Evolutionary conservation across 2,113 vertebrate genomes (phyloP).

Genomic region (Petroica traversi): DNA sequence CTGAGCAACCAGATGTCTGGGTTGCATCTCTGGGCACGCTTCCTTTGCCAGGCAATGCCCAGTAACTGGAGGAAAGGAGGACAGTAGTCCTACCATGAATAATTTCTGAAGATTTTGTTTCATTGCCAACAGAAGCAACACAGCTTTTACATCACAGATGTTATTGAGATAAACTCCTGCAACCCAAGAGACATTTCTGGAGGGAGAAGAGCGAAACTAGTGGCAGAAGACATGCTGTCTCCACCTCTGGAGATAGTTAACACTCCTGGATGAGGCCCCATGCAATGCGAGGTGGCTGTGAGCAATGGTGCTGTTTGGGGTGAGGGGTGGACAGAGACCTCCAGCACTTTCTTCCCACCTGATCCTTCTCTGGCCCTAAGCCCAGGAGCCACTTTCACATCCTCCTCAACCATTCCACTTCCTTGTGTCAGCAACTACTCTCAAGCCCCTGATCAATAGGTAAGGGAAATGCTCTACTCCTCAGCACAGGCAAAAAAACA

Average conservation of each 20-base stretch:
- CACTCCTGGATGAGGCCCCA: neutral
- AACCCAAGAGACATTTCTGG: neutral
- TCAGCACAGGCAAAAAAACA: neutral
- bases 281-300: accelerated
- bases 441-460: neutral
- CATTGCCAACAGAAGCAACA: neutral
- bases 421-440: neutral
- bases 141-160: neutral
- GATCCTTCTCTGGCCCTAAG: neutral
- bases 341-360: neutral
- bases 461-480: neutral
- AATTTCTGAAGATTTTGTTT: neutral
- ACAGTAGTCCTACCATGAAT: neutral
- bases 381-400: neutral
- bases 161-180: neutral
- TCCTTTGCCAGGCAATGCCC: neutral
- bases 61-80: neutral
- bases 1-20: neutral
- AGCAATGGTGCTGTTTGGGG: neutral
- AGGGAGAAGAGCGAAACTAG: neutral
- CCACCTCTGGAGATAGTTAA: neutral
- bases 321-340: neutral
- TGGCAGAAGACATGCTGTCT: neutral
- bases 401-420: neutral
- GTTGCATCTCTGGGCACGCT: neutral